phyloP scores from a whole-genome alignment of 2,797 vertebrate genomes.

The Peromyscus nudipes region DNA sequence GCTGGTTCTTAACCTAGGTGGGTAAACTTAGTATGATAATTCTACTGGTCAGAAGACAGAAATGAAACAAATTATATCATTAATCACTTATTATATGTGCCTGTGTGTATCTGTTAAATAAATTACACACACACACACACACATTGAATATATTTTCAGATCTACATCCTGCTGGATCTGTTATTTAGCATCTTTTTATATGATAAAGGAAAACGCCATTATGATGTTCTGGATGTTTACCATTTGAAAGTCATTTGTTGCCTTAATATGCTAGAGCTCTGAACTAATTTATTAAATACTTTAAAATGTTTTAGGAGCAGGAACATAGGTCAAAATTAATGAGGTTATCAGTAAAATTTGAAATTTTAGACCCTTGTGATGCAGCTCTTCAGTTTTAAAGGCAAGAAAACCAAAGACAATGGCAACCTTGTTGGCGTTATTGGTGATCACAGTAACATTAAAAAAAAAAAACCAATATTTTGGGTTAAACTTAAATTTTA shows the following conservation, averaged over 20 bases:
- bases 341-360: conserved; percentile 19
- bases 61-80: neutral
- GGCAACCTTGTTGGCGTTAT: neutral
- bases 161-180: neutral
- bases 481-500: conserved; percentile 3
- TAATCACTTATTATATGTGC: conserved; percentile 2
- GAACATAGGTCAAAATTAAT: conserved; percentile 53
- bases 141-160: conserved; percentile 52
- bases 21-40: neutral
- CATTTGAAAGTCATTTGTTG: neutral
- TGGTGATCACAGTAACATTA: neutral
- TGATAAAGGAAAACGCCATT: neutral
- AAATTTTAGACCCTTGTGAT: neutral
- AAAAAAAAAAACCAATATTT: conserved; percentile 8
- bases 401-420: conserved; percentile 21
- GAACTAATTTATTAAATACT: conserved; percentile 32
- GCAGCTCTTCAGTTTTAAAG: neutral
- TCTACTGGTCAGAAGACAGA: conserved; percentile 27
- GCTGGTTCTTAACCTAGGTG: neutral
- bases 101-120: conserved; percentile 19
- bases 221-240: conserved; percentile 24
- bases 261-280: neutral
- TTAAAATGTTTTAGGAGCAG: conserved; percentile 34
- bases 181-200: conserved; percentile 46
- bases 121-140: neutral